A percentile compares a stretch with the other conserved stretches of the same genome.
Evolutionary conservation across 2,888 invertebrate genomes (phyloP).

Genomic region (Seladonia tumulorum): DNA sequence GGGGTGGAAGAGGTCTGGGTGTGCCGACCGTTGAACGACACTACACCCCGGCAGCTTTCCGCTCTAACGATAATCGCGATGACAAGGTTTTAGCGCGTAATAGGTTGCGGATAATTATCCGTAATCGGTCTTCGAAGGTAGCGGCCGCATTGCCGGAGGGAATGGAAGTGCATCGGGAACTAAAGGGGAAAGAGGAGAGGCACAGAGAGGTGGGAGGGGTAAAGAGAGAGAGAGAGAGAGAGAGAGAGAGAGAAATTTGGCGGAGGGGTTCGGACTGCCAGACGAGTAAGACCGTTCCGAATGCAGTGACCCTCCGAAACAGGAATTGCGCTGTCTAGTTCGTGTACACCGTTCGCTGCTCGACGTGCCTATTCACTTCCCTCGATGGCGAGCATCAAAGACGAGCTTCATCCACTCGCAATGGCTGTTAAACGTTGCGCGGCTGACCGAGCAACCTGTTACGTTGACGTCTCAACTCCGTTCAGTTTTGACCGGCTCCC

Average conservation of each 20-base stretch:
- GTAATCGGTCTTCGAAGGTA: conserved; percentile 66
- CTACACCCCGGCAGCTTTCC: conserved; percentile 51
- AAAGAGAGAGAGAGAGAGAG: background rate
- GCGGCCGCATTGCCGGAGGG: background rate
- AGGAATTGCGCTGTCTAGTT: conserved; percentile 66
- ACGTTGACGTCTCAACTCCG: conserved; percentile 62
- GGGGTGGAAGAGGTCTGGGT: background rate
- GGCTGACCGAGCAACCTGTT: conserved; percentile 72
- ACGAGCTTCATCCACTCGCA: conserved; percentile 32
- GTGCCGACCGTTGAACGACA: conserved; percentile 32
- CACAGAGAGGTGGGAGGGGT: background rate
- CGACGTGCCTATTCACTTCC: conserved; percentile 54
- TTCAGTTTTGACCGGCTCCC: background rate
- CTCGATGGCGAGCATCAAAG: conserved; percentile 34
- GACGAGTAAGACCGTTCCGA: conserved; percentile 24
- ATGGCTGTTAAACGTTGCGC: conserved; percentile 51
- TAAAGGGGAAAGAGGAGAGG: conserved; percentile 4
- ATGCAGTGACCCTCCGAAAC: conserved; percentile 62
- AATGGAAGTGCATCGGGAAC: conserved; percentile 13
- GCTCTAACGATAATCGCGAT: conserved; percentile 69
- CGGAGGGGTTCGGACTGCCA: conserved; percentile 22
- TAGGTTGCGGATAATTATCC: conserved; percentile 73
- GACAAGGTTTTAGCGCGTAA: conserved; percentile 73
- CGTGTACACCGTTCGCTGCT: conserved; percentile 32
- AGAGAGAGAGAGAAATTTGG: conserved; percentile 14